A percentile compares a stretch with the other conserved stretches of the same genome.
phyloP scores from a whole-genome alignment of 1,140 invertebrate genomes.

The Drosophila nasuta region DNA sequence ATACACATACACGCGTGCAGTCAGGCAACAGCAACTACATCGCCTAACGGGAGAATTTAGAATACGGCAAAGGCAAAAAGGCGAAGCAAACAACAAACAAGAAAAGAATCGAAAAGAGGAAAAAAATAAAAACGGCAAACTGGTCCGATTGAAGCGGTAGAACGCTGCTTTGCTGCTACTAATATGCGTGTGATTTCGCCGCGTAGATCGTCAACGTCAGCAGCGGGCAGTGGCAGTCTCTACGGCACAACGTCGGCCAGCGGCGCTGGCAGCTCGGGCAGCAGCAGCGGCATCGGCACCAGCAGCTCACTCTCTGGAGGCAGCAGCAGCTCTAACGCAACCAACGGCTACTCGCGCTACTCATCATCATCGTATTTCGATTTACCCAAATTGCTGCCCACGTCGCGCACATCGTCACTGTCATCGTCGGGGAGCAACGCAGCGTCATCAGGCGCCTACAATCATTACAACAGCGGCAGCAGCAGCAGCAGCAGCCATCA shows the following conservation, averaged over 20 bases:
- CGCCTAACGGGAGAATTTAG: background rate
- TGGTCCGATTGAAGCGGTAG: constrained; percentile 54
- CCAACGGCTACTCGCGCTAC: constrained; percentile 68
- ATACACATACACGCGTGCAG: background rate
- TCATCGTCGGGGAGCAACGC: background rate
- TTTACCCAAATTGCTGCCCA: constrained; percentile 70
- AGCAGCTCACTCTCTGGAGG: constrained; percentile 38
- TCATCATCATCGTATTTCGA: constrained; percentile 61
- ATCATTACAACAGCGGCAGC: constrained; percentile 44
- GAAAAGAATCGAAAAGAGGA: constrained; percentile 5
- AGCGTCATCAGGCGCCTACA: constrained; percentile 52
- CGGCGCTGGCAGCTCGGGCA: constrained; percentile 50
- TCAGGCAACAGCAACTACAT: background rate
- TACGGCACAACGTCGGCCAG: constrained; percentile 76
- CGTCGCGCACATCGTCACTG: constrained; percentile 30
- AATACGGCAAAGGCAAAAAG: constrained; percentile 1
- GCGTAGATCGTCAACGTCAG: constrained; percentile 83
- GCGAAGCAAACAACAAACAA: constrained; percentile 3
- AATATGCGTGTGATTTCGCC: constrained; percentile 85
- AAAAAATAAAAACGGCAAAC: constrained; percentile 41
- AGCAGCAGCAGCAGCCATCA: constrained; percentile 19
- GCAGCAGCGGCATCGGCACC: constrained; percentile 34
- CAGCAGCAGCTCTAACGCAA: constrained; percentile 35
- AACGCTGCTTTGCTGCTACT: constrained; percentile 71
- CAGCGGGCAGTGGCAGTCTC: constrained; percentile 81